These are phyloP conservation scores for Brenthis hecate DNA, from an alignment of 2,888 invertebrate species.

Conservation along the genomic window DNA sequence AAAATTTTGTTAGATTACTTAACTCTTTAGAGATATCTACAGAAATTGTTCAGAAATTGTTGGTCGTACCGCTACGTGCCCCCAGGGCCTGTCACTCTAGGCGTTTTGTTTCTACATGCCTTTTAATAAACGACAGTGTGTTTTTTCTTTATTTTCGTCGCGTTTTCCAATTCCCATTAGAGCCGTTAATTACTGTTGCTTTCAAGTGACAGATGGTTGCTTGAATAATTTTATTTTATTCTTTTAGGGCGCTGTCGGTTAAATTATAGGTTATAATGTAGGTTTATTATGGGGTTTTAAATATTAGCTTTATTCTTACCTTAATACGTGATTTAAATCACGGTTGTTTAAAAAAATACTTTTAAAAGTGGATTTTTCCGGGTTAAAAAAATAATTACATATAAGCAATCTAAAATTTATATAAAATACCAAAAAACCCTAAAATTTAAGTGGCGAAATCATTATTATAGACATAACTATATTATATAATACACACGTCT, in stretches of 20 bases:
- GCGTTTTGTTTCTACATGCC: slow-evolving; percentile 42
- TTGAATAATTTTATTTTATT: slow-evolving; percentile 41
- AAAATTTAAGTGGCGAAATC: no score
- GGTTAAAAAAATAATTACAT: no score
- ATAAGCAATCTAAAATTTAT: no score
- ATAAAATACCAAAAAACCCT: no score
- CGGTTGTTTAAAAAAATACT: no score
- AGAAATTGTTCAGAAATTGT: background rate
- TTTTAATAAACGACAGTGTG: slow-evolving; percentile 52
- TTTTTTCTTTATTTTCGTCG: slow-evolving; percentile 52
- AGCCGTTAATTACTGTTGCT: slow-evolving; percentile 48
- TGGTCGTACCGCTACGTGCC: slow-evolving; percentile 24
- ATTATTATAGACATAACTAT: no score
- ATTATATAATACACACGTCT: no score
- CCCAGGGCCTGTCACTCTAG: slow-evolving; percentile 47
- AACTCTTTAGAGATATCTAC: background rate
- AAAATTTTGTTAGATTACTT: background rate
- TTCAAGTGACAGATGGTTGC: slow-evolving; percentile 44
- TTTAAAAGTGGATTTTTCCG: no score
- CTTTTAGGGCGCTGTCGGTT: slow-evolving; percentile 43
- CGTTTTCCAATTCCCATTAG: slow-evolving; percentile 65
- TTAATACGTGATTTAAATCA: no score
- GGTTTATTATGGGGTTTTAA: no score
- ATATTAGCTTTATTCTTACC: background rate
- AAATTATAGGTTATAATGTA: slow-evolving; percentile 6